Conservation (phyloP, 2,113 vertebrate species). For the Calidris pugnax region DNA sequence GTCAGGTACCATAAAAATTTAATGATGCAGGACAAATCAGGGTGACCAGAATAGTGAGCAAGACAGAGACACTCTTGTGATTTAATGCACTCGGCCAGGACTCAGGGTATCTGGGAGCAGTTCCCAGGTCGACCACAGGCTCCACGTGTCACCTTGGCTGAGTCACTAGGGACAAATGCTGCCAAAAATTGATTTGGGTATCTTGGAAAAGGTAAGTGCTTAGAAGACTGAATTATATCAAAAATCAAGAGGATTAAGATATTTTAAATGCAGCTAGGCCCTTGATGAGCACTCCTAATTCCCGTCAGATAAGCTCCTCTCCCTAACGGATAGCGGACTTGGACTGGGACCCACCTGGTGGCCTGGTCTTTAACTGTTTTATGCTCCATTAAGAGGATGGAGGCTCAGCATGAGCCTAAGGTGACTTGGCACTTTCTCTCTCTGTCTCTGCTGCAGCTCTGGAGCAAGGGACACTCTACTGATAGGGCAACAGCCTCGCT, state of each 20-base stretch:
- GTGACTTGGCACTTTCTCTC: not conserved
- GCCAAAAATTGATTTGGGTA: not conserved
- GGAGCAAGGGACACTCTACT: not conserved
- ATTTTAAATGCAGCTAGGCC: not conserved
- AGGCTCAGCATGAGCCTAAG: not conserved
- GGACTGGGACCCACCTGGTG: not conserved
- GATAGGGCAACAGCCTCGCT: not conserved
- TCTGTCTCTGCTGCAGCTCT: not conserved
- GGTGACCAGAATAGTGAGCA: conserved; percentile 9
- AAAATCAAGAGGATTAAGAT: not conserved
- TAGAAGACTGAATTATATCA: not conserved
- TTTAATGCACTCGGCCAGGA: not conserved
- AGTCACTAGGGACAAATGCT: not conserved
- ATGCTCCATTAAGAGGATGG: not conserved
- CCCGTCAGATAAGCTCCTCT: not conserved
- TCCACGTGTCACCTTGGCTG: not conserved
- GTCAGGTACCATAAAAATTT: conserved; percentile 40
- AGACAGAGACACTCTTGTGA: not conserved
- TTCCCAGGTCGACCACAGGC: not conserved
- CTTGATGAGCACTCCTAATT: not conserved
- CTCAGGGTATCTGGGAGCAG: not conserved
- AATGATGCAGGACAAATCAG: conserved; percentile 52
- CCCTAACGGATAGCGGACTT: not conserved
- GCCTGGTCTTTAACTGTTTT: not conserved
- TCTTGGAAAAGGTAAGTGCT: not conserved